These are phyloP conservation scores for Hybognathus amarus DNA, from an alignment of 2,797 vertebrate species.

Conservation along the genomic window DNA sequence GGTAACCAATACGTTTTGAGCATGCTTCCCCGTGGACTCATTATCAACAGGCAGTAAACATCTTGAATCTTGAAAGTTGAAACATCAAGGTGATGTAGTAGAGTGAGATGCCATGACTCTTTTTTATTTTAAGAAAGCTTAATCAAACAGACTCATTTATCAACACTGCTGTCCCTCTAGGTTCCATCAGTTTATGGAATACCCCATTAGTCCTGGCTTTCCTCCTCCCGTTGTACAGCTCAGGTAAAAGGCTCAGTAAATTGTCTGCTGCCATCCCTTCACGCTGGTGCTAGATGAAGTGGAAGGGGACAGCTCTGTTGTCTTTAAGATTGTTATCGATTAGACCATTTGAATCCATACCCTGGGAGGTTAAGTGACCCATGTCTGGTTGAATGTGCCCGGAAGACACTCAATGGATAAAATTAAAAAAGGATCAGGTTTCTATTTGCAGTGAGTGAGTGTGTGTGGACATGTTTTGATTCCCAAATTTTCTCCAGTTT, in stretches of 20 bases:
- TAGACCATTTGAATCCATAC: constrained; percentile 67
- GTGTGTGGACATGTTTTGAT: no score
- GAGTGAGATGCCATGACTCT: constrained; percentile 16
- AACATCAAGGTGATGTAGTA: constrained; percentile 36
- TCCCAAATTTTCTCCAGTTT: no score
- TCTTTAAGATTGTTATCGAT: constrained; percentile 76
- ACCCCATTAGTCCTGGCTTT: constrained; percentile 63
- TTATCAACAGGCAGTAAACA: constrained; percentile 25
- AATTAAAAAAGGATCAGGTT: constrained; percentile 56
- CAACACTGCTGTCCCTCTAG: constrained; percentile 31
- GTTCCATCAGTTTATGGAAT: constrained; percentile 60
- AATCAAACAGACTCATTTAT: constrained; percentile 40
- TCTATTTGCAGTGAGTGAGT: background rate
- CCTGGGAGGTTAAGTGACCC: constrained; percentile 65
- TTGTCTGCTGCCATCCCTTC: constrained; percentile 66
- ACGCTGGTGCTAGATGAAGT: constrained; percentile 66
- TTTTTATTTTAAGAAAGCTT: constrained; percentile 38
- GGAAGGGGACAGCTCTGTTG: constrained; percentile 70
- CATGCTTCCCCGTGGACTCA: background rate
- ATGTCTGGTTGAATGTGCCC: constrained; percentile 55
- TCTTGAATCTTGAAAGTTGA: constrained; percentile 38
- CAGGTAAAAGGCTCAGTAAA: constrained; percentile 66
- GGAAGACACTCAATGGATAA: constrained; percentile 56
- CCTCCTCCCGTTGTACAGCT: constrained; percentile 68
- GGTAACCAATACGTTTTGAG: background rate